Evolutionary conservation across 2,797 vertebrate genomes (phyloP), one percentile per base, ranked within the genome.

Genomic region (Masticophis lateralis): DNA sequence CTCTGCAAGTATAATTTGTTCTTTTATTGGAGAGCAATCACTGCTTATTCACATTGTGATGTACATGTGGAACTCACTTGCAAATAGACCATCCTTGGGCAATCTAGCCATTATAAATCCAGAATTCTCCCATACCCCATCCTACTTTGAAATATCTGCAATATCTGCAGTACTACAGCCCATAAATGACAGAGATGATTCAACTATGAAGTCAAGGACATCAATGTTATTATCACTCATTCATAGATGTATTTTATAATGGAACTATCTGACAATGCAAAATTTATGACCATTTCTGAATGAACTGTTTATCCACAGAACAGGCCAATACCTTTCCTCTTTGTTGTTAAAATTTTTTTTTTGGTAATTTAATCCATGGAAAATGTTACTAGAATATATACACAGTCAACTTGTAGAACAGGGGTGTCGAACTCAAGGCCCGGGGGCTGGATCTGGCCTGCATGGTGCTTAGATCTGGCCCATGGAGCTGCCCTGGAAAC

Each of bases 281-380:
- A 96, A 93, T 56, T 92, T 93, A 96, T 92, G 25, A 92, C 94
- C 92, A 43, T 91, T 20, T 91, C 92, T 94, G 53, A 94, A 92
- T 87, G 94, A 37, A 91, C 63, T 96, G 25, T 32, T 92, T 79
- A 94, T 96, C 87, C 91, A 93, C 88, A 96, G 87, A 90, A 22
- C 28, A 94, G 86, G 87, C 51, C 95, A 94, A 28, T 16, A 11
- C 91, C 94, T 95, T 89, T 37, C 93, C 94, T 89, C 92, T 69
- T 69, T 32, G 13, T n/a, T 25, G 86, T 93, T 91, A 93, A 63
- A 88, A 86, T 37, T 37, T 37, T 37, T 37, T 37, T 37, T 37
- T 92, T 88, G 95, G 92, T 56, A 90, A 95, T 86, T 96, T 94
- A 96, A 79, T 96, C 83, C 90, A 95, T 94, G 96, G 96, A 96